These are phyloP conservation scores for Sialia sialis DNA, from an alignment of 2,113 vertebrate genomes.

Conservation along the genomic window DNA sequence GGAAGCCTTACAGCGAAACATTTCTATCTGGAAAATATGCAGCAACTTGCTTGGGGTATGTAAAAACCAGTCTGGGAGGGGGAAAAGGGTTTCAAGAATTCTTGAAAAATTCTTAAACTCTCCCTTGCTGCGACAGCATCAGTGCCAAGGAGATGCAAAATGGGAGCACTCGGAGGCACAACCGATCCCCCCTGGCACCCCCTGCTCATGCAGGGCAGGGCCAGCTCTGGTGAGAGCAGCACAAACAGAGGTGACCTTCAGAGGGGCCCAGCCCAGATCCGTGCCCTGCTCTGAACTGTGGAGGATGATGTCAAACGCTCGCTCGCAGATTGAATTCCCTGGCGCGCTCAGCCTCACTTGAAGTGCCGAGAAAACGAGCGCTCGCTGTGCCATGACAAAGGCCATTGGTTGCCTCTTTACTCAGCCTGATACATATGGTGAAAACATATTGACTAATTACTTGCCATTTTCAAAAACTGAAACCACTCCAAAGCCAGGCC, in stretches of 20 bases:
- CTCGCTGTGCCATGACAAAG: slow-evolving; percentile 55
- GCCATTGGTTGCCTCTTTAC: slow-evolving; percentile 44
- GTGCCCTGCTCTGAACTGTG: neutral
- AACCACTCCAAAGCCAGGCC: slow-evolving; percentile 63
- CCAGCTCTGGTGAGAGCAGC: neutral
- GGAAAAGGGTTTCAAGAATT: neutral
- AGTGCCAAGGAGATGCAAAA: slow-evolving; percentile 26
- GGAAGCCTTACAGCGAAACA: slow-evolving; percentile 5
- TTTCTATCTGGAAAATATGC: neutral
- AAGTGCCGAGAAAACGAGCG: slow-evolving; percentile 25
- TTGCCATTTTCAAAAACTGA: slow-evolving; percentile 65
- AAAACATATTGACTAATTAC: slow-evolving; percentile 66
- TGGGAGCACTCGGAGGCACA: neutral
- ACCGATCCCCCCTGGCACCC: neutral
- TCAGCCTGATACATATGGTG: slow-evolving; percentile 33
- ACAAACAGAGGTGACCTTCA: neutral
- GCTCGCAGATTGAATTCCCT: slow-evolving; percentile 21
- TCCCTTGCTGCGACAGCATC: neutral
- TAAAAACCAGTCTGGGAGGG: slow-evolving; percentile 13
- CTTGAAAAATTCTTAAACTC: no score
- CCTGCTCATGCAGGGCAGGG: neutral
- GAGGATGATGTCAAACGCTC: slow-evolving; percentile 2
- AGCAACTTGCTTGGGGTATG: neutral
- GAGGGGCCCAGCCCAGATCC: neutral
- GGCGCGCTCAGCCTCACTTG: slow-evolving; percentile 17